Evolutionary conservation across 2,797 vertebrate species (phyloP).

Genomic region (Knipowitschia caucasica): DNA sequence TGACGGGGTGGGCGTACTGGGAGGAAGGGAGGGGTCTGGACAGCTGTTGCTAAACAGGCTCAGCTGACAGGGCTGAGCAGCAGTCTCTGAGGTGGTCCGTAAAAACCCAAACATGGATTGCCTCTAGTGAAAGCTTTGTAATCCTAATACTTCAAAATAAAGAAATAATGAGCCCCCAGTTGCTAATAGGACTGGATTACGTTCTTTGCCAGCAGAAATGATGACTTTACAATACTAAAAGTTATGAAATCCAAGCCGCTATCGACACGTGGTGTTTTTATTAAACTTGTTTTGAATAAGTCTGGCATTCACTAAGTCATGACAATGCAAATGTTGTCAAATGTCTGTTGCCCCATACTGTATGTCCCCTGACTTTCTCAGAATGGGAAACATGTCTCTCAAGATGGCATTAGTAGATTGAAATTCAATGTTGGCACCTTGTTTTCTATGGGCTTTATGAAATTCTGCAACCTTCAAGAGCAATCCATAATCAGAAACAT

Average conservation of each 20-base stretch:
- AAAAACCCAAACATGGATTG: conserved; percentile 57
- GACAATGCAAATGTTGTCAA: background rate
- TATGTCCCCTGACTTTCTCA: no score
- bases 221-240: background rate
- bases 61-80: conserved; percentile 65
- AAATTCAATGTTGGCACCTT: background rate
- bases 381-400: no score
- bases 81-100: conserved; percentile 41
- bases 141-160: background rate
- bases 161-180: background rate
- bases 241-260: background rate
- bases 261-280: background rate
- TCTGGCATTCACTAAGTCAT: background rate
- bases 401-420: background rate
- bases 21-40: conserved; percentile 20
- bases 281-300: background rate
- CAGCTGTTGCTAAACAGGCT: conserved; percentile 75
- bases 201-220: background rate
- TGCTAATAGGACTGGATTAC: background rate
- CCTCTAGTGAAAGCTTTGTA: conserved; percentile 1
- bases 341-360: background rate
- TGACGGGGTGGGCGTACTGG: conserved; percentile 4
- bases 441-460: background rate
- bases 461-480: background rate
- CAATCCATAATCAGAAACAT: background rate